Percentiles rank a stretch among this genome's conserved stretches.
phyloP scores from a whole-genome alignment of 2,797 vertebrate species.

The Euthynnus affinis region DNA sequence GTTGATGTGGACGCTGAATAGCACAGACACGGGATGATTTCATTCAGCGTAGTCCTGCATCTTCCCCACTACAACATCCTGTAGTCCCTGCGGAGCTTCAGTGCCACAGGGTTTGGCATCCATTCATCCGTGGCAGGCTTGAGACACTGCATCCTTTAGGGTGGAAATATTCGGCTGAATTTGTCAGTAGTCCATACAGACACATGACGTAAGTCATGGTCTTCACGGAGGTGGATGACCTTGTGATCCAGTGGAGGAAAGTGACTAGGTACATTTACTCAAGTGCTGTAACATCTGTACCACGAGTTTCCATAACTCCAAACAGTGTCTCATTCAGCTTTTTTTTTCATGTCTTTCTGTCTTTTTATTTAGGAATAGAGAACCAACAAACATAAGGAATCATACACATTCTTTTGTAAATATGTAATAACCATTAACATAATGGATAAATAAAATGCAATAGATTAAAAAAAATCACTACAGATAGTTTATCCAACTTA shows the following conservation, averaged over 20 bases:
- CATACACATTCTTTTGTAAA: too few relatives aligned
- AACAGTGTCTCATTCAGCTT: too few relatives aligned
- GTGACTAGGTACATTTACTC: too few relatives aligned
- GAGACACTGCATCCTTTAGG: neutral
- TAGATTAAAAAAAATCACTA: too few relatives aligned
- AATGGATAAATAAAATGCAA: too few relatives aligned
- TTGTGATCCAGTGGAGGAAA: neutral
- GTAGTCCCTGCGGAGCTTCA: neutral
- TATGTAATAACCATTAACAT: too few relatives aligned
- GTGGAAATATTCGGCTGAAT: slow-evolving; percentile 8
- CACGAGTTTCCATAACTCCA: neutral
- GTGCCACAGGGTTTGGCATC: neutral
- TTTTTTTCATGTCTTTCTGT: too few relatives aligned
- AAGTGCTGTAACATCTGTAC: neutral
- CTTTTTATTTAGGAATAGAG: too few relatives aligned
- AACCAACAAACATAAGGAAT: too few relatives aligned
- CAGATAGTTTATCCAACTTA: too few relatives aligned
- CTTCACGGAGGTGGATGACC: neutral
- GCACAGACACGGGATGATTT: slow-evolving; percentile 40
- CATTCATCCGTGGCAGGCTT: neutral
- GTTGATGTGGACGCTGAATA: slow-evolving; percentile 25
- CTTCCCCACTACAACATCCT: neutral
- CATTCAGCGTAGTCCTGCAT: slow-evolving; percentile 18
- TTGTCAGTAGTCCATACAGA: neutral
- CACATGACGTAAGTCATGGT: neutral